Evolutionary conservation across 1,140 invertebrate genomes (phyloP).

Genomic region (Nasonia giraulti): DNA sequence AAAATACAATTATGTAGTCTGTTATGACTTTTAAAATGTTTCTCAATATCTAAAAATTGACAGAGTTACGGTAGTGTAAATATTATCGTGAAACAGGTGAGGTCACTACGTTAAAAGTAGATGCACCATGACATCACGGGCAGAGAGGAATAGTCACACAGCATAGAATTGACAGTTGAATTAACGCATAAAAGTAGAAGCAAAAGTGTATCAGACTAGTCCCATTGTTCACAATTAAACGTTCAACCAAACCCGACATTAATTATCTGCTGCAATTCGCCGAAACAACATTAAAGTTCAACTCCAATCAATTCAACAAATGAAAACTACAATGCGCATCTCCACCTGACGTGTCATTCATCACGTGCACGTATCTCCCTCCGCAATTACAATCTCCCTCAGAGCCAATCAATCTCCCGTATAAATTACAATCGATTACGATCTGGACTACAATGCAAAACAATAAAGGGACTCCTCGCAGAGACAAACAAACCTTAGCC

Average conservation of each 20-base stretch:
- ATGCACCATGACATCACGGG: neutral
- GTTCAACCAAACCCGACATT: too few relatives aligned
- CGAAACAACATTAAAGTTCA: too few relatives aligned
- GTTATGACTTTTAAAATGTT: neutral
- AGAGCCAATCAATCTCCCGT: neutral
- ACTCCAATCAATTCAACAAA: neutral
- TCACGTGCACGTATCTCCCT: neutral
- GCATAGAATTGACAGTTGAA: neutral
- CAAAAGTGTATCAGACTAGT: too few relatives aligned
- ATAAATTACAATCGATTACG: slow-evolving; percentile 1
- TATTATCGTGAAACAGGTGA: slow-evolving; percentile 14
- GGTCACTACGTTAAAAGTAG: slow-evolving; percentile 21
- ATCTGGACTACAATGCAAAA: neutral
- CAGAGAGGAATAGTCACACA: neutral
- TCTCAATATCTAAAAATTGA: neutral
- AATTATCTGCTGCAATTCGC: too few relatives aligned
- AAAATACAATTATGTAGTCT: neutral
- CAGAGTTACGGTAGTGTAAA: neutral
- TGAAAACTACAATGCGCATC: neutral
- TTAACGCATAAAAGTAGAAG: neutral
- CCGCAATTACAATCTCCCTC: neutral
- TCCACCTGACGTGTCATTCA: neutral
- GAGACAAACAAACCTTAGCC: slow-evolving; percentile 76
- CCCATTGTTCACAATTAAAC: too few relatives aligned
- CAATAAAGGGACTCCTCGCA: neutral